Evolutionary conservation across 2,888 invertebrate species (phyloP).

Genomic region (Eupithecia vulgata): DNA sequence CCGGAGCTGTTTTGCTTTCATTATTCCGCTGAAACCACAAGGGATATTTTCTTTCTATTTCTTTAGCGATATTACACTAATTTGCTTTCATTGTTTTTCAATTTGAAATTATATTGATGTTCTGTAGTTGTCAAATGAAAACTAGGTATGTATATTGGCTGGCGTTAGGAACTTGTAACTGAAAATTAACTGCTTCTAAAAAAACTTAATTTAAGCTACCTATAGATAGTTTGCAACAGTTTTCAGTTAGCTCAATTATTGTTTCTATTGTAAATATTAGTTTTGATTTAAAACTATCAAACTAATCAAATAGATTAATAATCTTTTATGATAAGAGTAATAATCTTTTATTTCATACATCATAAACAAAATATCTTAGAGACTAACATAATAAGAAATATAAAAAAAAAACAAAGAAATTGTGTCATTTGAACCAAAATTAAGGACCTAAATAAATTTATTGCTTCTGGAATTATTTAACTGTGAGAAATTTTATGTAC

Average conservation of each 20-base stretch:
- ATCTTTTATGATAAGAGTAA: no score
- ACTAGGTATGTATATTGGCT: neutral
- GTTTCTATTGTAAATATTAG: no score
- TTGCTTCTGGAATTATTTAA: neutral
- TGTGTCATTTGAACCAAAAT: no score
- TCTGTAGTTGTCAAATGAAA: neutral
- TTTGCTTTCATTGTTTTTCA: neutral
- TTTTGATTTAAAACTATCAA: no score
- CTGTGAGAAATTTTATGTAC: neutral
- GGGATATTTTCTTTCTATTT: constrained; percentile 13
- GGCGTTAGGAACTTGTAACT: neutral
- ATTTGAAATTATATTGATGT: neutral
- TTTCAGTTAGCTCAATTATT: no score
- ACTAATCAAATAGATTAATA: no score
- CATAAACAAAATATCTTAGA: no score
- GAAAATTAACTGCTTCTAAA: neutral
- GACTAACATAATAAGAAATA: no score
- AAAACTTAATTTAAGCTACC: no score
- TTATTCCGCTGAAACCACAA: constrained; percentile 10
- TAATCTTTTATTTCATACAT: no score
- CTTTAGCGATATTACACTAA: neutral
- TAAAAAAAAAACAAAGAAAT: no score
- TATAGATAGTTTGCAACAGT: no score
- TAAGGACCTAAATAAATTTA: neutral
- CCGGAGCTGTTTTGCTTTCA: constrained; percentile 16